phyloP scores from a whole-genome alignment of 1,140 invertebrate genomes.

The Drosophila tropicalis region DNA sequence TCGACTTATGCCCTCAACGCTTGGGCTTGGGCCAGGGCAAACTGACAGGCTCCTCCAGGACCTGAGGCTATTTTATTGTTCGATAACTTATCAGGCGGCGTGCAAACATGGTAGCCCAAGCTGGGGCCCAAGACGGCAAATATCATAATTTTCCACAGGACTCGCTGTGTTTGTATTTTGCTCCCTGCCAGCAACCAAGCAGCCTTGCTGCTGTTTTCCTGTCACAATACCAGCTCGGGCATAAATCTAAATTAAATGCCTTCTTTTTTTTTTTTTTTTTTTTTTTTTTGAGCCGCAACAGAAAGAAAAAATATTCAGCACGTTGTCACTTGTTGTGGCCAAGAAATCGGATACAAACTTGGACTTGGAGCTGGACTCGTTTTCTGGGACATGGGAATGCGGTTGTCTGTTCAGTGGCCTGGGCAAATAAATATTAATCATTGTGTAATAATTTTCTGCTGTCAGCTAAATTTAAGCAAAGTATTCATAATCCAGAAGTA shows the following conservation, averaged over 20 bases:
- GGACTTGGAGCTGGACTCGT: constrained; percentile 17
- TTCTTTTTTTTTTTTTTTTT: not conserved
- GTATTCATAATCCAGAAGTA: constrained; percentile 82
- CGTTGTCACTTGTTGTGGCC: constrained; percentile 70
- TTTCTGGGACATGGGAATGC: constrained; percentile 19
- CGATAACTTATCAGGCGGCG: constrained; percentile 73
- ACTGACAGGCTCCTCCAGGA: constrained; percentile 35
- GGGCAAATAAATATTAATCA: constrained; percentile 82
- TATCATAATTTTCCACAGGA: constrained; percentile 73
- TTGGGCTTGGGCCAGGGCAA: not conserved
- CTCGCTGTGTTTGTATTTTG: constrained; percentile 61
- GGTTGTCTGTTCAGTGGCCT: constrained; percentile 49
- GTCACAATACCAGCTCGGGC: constrained; percentile 69
- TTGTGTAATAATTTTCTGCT: constrained; percentile 82
- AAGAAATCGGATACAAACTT: constrained; percentile 28
- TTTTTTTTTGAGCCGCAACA: constrained; percentile 52
- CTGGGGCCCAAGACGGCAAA: constrained; percentile 35
- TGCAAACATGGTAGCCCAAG: constrained; percentile 40
- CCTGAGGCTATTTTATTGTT: constrained; percentile 74
- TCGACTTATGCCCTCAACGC: constrained; percentile 47
- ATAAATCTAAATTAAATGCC: constrained; percentile 82
- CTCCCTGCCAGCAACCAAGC: constrained; percentile 14
- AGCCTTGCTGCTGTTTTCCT: constrained; percentile 31
- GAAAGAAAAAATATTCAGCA: constrained; percentile 60
- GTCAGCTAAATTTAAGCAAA: constrained; percentile 82